Conservation (phyloP, 2,888 invertebrate species). For the Minunthozetes semirufus region DNA sequence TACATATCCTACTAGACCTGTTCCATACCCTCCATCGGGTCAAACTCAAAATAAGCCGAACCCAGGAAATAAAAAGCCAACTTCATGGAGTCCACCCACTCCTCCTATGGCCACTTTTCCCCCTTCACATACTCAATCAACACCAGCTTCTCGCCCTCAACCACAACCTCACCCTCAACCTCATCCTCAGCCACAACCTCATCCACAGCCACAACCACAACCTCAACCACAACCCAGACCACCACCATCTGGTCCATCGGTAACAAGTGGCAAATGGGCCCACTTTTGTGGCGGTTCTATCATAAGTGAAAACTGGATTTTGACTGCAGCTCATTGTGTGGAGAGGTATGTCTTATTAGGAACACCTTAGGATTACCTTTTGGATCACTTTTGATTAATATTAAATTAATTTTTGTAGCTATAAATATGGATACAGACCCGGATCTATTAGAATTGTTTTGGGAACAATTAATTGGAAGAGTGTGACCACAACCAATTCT, state of each 20-base stretch:
- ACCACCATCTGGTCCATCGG: constrained; percentile 3
- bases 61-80: not conserved
- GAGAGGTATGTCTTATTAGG: constrained; percentile 24
- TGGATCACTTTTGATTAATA: too few species aligned
- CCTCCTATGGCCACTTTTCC: constrained; percentile 7
- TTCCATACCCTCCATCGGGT: constrained; percentile 3
- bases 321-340: constrained; percentile 40
- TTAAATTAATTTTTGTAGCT: constrained; percentile 1
- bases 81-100: not conserved
- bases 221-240: constrained; percentile 14
- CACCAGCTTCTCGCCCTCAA: not conserved
- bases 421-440: constrained; percentile 24
- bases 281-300: constrained; percentile 40
- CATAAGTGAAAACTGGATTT: constrained; percentile 36
- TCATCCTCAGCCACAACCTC: not conserved
- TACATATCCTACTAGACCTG: not conserved
- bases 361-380: too few species aligned
- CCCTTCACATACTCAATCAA: not conserved
- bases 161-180: not conserved
- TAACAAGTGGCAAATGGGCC: constrained; percentile 24
- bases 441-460: constrained; percentile 29
- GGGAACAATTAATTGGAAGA: constrained; percentile 31
- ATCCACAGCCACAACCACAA: not conserved
- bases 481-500: not conserved
- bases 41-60: not conserved